phyloP scores from a whole-genome alignment of 2,113 vertebrate species.

The Lynx canadensis region DNA sequence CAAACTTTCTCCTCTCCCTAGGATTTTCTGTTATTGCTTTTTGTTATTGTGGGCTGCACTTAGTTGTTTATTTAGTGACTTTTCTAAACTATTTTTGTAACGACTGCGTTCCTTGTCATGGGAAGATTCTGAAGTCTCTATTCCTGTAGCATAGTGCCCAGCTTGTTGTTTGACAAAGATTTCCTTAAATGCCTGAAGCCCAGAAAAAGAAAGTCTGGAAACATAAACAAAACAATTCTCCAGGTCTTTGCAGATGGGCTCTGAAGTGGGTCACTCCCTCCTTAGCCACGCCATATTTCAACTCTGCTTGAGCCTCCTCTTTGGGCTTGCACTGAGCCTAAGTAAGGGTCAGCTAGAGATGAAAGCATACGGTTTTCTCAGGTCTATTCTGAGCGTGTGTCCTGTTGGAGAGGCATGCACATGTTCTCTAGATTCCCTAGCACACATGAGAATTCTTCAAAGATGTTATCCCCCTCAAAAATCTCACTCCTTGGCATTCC shows the following conservation, averaged over 20 bases:
- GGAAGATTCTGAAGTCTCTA: background rate
- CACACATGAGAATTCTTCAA: background rate
- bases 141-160: background rate
- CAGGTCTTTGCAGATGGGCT: background rate
- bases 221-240: background rate
- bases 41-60: background rate
- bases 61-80: background rate
- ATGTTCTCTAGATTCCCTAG: background rate
- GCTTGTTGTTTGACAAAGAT: background rate
- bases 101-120: background rate
- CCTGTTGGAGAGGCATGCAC: background rate
- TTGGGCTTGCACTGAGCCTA: background rate
- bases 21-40: background rate
- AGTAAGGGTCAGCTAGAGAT: background rate
- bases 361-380: background rate
- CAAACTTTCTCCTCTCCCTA: background rate
- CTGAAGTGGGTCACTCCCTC: background rate
- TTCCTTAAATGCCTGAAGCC: background rate
- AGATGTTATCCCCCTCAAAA: background rate
- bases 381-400: background rate
- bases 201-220: background rate
- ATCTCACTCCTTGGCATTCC: background rate
- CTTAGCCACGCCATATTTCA: background rate
- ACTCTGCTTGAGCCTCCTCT: background rate
- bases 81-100: background rate